Conservation (phyloP, 2,888 invertebrate genomes). For the Onthophagus sagittarius region DNA sequence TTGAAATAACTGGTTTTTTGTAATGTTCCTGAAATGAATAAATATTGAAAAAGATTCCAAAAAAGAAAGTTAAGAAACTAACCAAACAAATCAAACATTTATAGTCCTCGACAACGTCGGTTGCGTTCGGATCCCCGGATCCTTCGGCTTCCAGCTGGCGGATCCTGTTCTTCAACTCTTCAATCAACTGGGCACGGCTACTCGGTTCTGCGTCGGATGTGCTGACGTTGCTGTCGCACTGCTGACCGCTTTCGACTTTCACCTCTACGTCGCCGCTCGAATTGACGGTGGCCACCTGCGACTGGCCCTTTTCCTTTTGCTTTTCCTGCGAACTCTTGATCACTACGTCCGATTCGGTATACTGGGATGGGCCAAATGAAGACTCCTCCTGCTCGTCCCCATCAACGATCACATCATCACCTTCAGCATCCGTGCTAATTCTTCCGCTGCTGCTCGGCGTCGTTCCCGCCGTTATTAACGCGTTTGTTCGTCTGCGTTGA, state of each 20-base stretch:
- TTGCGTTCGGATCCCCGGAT: constrained; percentile 38
- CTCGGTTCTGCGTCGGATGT: constrained; percentile 50
- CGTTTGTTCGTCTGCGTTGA: constrained; percentile 41
- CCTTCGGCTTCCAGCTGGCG: constrained; percentile 55
- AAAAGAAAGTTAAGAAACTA: constrained; percentile 37
- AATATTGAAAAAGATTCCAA: not conserved
- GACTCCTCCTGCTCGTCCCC: constrained; percentile 47
- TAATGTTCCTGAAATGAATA: constrained; percentile 54
- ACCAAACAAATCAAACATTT: constrained; percentile 76
- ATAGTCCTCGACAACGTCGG: constrained; percentile 53
- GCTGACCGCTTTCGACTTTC: constrained; percentile 43
- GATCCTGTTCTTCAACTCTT: constrained; percentile 56
- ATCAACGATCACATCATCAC: constrained; percentile 48
- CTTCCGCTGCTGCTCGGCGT: constrained; percentile 42
- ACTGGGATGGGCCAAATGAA: constrained; percentile 46
- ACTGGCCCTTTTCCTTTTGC: constrained; percentile 35
- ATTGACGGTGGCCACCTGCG: constrained; percentile 45
- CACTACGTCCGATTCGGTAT: constrained; percentile 45
- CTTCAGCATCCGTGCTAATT: constrained; percentile 40
- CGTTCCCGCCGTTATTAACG: constrained; percentile 31
- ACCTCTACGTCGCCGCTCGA: constrained; percentile 48
- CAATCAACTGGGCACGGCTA: constrained; percentile 51
- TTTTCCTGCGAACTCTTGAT: constrained; percentile 32
- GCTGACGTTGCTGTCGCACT: constrained; percentile 50
- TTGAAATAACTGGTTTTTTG: constrained; percentile 62